Evolutionary conservation across 2,888 invertebrate genomes (phyloP).

Genomic region (Unio delphinus): DNA sequence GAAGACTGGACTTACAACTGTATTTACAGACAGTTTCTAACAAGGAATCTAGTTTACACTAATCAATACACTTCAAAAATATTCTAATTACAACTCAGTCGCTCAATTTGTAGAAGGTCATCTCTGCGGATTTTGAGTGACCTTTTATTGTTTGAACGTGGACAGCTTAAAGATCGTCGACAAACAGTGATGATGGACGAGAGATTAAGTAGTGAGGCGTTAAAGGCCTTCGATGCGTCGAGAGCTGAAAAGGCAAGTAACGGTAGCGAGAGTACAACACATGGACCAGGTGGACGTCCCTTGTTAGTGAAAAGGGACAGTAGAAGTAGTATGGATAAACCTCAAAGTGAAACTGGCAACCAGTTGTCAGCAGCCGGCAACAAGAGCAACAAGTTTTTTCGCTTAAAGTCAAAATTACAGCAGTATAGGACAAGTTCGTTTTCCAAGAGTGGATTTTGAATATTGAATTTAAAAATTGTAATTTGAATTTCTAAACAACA

Average conservation of each 20-base stretch:
- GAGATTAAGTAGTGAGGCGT: conserved; percentile 23
- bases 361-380: conserved; percentile 19
- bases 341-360: conserved; percentile 27
- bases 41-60: too few relatives aligned
- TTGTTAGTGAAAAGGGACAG: conserved; percentile 13
- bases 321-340: conserved; percentile 9
- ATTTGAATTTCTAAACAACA: too few relatives aligned
- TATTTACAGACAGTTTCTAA: too few relatives aligned
- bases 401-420: conserved; percentile 40
- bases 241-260: conserved; percentile 6
- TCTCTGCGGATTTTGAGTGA: too few relatives aligned
- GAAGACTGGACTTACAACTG: too few relatives aligned
- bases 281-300: background rate
- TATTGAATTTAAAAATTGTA: too few relatives aligned
- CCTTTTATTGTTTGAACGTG: too few relatives aligned
- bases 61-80: too few relatives aligned
- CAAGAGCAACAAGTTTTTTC: conserved; percentile 25
- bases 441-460: conserved; percentile 33
- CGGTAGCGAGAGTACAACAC: conserved; percentile 1
- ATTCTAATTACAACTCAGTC: too few relatives aligned
- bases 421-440: conserved; percentile 34
- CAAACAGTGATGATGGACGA: conserved; percentile 15
- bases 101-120: too few relatives aligned
- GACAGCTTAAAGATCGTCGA: too few relatives aligned
- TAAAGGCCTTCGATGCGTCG: conserved; percentile 24